Evolutionary conservation across 1,140 invertebrate genomes (phyloP), one percentile per base, ranked within the genome.

Genomic region (Zaprionus camerounensis): DNA sequence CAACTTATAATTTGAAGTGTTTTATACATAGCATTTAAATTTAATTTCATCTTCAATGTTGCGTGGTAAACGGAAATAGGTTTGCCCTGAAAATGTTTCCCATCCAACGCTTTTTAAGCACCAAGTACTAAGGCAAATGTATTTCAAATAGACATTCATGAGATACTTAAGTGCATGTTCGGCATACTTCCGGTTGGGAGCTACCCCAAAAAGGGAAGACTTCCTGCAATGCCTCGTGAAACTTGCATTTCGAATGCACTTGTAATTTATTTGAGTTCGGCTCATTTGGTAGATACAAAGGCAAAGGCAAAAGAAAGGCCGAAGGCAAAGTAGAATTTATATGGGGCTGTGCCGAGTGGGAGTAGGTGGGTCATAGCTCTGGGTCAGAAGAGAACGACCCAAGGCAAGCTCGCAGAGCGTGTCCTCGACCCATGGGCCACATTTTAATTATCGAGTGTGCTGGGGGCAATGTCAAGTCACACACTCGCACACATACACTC

Each of bases 241-340:
- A 12, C 46, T 12, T 49, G 46, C 46, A 58, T 67, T 58, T 58
- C 62, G 53, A 76, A 70, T 78, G 74, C 64, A 74, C 74, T 59
- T 22, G 70, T 63, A 82, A 78, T 75, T 78, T 82, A 82, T 82
- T 76, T 81, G 65, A 58, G 28, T 71, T 78, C 57, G 38, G 63
- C 44, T 76, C 26, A 51, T 53, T 70, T 70, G 59, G 62, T 56
- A 71, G 49, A 66, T 31, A 26, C 55, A 73, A 66, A 53, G 44
- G 34, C 44, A 22, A 17, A 26, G 20, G 36, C 36, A 38, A 12
- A 17, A 17, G 17, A 17, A 17, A n/a, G 38, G 13, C 12, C 46
- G 5, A 22, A 24, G 46, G 46, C 28, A 59, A 71, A 36, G 3
- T 22, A 38, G 64, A 61, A 78, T 75, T 70, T 75, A 70, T 68